Evolutionary conservation across 2,888 invertebrate species (phyloP), one percentile per base, ranked within the genome.

Genomic region (Ophion ventricosus): DNA sequence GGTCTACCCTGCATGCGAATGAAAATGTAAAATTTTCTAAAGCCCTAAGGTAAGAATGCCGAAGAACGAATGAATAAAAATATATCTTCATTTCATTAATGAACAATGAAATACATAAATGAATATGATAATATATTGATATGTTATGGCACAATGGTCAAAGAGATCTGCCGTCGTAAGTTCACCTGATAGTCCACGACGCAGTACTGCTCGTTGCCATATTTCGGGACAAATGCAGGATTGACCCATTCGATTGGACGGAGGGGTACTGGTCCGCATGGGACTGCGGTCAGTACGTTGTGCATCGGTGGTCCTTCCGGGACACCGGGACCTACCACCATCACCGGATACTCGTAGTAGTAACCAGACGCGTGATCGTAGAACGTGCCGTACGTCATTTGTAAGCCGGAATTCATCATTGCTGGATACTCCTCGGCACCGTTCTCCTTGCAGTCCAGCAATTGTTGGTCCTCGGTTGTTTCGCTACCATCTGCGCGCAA

Each of bases 231-330:
- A 85, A 91, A 92, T 66, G 91, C 90, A 67, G 94, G 94, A 88
- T 93, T 93, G 89, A 94, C 93, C 94, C 94, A 94, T 75, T 94
- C 94, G 57, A 94, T 92, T 74, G 94, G 93, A 86, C 94, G 93
- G 25, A 94, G 89, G 26, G 94, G 94, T 56, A 94, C 92, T 35
- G 94, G 93, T 17, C 92, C 92, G 84, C 94, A 94, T 10, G 94
- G 92, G 86, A 94, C 91, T 3, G 94, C 92, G 1, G 94, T 91
- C 82, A 94, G 84, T 59, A 94, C 90, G 78, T 89, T 90, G 23
- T 87, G 86, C 84, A 87, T 84, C 43, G 82, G 80, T 88, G 92
- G 88, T 76, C 87, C 88, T 63, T 90, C 87, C 82, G 93, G 90
- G 26, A 93, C 88, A 26, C 93, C 92, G 57, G 94, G 93, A 8